Percentiles rank a stretch among this genome's conserved stretches.
These are phyloP conservation scores for Marcusenius ussheri DNA, from an alignment of 2,113 vertebrate genomes.

Conservation along the genomic window DNA sequence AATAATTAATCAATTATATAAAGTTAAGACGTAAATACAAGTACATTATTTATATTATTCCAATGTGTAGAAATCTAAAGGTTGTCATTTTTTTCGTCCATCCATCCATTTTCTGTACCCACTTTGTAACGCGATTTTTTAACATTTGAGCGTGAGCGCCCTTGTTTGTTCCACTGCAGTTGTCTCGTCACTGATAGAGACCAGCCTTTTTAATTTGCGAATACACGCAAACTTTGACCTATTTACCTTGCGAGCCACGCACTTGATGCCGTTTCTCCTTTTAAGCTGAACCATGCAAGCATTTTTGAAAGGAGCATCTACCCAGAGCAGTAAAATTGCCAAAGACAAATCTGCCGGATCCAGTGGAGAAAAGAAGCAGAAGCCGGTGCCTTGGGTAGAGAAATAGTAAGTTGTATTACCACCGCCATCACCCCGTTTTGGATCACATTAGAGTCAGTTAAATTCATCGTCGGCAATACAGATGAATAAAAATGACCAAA, in stretches of 20 bases:
- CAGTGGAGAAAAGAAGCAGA: conserved; percentile 73
- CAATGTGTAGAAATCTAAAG: not conserved
- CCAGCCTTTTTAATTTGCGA: not conserved
- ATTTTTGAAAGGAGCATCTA: conserved; percentile 76
- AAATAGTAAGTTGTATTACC: conserved; percentile 78
- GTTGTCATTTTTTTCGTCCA: not conserved
- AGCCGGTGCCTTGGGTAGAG: conserved; percentile 85
- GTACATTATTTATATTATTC: not conserved
- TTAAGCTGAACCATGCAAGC: conserved; percentile 72
- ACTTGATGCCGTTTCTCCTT: not conserved
- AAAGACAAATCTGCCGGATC: conserved; percentile 72
- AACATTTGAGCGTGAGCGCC: not conserved
- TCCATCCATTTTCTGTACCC: not conserved
- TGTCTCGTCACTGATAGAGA: not conserved
- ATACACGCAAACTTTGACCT: not conserved
- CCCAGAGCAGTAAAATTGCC: conserved; percentile 56
- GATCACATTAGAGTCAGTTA: not conserved
- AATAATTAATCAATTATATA: not conserved
- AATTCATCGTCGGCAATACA: not conserved
- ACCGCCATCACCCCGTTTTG: not conserved
- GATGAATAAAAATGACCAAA: not conserved
- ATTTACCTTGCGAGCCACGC: not conserved
- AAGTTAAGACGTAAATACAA: not conserved
- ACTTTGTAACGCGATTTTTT: not conserved
- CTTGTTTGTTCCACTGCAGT: not conserved